These are phyloP conservation scores for Drosophila subsilvestris DNA, from an alignment of 2,888 invertebrate genomes.

Conservation along the genomic window DNA sequence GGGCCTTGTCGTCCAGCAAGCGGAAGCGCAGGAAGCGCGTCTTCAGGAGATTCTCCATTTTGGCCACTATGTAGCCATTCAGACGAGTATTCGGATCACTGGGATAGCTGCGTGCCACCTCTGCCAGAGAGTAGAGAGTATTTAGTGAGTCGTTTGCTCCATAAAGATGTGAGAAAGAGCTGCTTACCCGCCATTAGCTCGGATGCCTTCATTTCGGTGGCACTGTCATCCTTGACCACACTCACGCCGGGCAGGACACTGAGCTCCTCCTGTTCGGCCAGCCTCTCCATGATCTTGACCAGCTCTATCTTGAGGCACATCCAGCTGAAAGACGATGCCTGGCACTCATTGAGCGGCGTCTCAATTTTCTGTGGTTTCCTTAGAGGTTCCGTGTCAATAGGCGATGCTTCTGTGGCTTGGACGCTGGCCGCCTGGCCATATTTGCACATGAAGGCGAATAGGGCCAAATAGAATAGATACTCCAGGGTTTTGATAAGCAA, in stretches of 20 bases:
- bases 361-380: conserved; percentile 37
- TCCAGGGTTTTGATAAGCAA: conserved; percentile 69
- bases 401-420: conserved; percentile 53
- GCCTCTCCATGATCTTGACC: conserved; percentile 89
- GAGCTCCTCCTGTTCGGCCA: conserved; percentile 88
- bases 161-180: no score
- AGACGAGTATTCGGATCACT: conserved; percentile 90
- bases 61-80: conserved; percentile 90
- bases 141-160: no score
- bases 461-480: conserved; percentile 67
- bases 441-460: conserved; percentile 70
- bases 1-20: conserved; percentile 87
- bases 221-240: conserved; percentile 88
- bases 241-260: conserved; percentile 90
- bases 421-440: conserved; percentile 66
- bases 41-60: conserved; percentile 89
- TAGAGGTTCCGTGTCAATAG: conserved; percentile 35
- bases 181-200: conserved; percentile 87
- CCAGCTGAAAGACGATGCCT: conserved; percentile 86
- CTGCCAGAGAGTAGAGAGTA: conserved; percentile 75
- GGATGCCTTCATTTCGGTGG: conserved; percentile 86
- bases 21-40: conserved; percentile 90
- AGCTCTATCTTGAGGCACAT: conserved; percentile 92
- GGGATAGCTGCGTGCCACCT: conserved; percentile 90
- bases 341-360: conserved; percentile 85